These are phyloP conservation scores for Apamea epomidion DNA, from an alignment of 2,888 invertebrate species.

Conservation along the genomic window DNA sequence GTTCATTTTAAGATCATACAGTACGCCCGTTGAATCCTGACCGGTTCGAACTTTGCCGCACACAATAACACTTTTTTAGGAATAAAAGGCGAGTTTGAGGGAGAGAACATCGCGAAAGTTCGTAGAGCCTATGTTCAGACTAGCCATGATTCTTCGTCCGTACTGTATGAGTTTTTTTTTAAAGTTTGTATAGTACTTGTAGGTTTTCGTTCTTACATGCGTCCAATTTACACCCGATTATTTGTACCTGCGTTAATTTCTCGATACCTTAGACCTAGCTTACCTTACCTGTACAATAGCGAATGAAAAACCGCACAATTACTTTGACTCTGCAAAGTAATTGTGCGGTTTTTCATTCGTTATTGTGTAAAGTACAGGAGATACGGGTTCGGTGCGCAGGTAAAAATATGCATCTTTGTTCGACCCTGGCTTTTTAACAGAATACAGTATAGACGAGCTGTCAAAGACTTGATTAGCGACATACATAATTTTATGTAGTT, in stretches of 20 bases:
- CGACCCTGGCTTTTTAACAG: not conserved
- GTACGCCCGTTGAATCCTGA: not conserved
- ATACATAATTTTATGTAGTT: no score
- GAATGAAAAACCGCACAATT: no score
- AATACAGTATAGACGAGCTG: not conserved
- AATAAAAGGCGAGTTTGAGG: not conserved
- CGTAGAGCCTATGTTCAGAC: not conserved
- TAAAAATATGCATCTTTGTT: no score
- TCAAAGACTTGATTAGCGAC: not conserved
- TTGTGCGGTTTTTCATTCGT: not conserved
- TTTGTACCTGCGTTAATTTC: not conserved
- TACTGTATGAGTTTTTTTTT: conserved; percentile 12
- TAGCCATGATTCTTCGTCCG: not conserved
- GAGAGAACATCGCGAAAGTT: not conserved
- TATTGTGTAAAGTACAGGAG: not conserved
- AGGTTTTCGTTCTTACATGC: conserved; percentile 22
- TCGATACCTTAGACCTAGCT: not conserved
- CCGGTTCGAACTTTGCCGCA: not conserved
- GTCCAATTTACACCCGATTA: conserved; percentile 25
- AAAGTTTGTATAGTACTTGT: conserved; percentile 58
- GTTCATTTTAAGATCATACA: conserved; percentile 54
- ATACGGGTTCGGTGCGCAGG: no score
- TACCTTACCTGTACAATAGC: not conserved
- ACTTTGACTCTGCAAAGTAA: not conserved
- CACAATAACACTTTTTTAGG: not conserved